These are phyloP conservation scores for Serilophus lunatus DNA, from an alignment of 2,113 vertebrate species.

Conservation along the genomic window DNA sequence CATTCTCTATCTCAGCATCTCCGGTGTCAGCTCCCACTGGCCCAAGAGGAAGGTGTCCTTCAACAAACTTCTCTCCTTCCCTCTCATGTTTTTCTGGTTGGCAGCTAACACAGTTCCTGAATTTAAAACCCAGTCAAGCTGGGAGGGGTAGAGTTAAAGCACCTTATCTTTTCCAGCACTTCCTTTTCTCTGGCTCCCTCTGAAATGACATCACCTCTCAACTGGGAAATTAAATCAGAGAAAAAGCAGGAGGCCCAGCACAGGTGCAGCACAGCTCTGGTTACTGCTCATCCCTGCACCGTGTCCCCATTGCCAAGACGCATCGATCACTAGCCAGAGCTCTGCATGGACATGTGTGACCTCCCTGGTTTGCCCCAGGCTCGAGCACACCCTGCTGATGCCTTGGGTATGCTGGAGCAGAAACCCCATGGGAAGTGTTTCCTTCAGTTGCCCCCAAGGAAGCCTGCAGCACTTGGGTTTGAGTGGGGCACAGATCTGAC, in stretches of 20 bases:
- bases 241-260: slow-evolving; percentile 78
- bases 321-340: neutral
- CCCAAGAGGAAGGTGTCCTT: neutral
- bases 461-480: neutral
- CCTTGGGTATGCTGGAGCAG: neutral
- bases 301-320: neutral
- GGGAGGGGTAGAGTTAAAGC: slow-evolving; percentile 11
- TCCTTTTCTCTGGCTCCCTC: slow-evolving; percentile 73
- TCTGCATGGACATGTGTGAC: accelerated
- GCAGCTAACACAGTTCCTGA: neutral
- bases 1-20: neutral
- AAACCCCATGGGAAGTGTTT: neutral
- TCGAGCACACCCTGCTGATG: neutral
- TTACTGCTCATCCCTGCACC: neutral
- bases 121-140: neutral
- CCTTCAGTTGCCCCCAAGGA: neutral
- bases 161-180: slow-evolving; percentile 42
- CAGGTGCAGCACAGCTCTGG: slow-evolving; percentile 73
- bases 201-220: slow-evolving; percentile 88
- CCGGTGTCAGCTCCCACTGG: neutral
- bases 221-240: slow-evolving; percentile 83
- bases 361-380: accelerated
- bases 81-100: neutral
- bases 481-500: neutral
- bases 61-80: neutral